These are phyloP conservation scores for Mythimna pallens DNA, from an alignment of 2,888 invertebrate genomes.

Conservation along the genomic window DNA sequence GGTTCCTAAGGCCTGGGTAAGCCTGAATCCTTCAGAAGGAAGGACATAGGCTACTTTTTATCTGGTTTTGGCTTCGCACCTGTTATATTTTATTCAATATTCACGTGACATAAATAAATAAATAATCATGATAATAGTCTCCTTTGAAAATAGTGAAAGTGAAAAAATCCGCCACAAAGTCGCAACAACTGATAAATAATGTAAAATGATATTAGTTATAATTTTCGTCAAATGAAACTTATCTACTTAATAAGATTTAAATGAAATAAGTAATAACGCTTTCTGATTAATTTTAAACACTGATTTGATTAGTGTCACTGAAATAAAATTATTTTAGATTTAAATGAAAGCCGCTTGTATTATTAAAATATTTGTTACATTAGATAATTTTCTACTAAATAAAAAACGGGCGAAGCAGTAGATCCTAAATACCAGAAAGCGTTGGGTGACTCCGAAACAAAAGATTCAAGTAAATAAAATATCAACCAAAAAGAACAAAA, in stretches of 20 bases:
- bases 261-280: not conserved
- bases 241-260: not conserved
- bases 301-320: not conserved
- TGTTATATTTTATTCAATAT: too few relatives aligned
- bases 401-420: too few relatives aligned
- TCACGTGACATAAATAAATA: too few relatives aligned
- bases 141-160: too few relatives aligned
- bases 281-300: not conserved
- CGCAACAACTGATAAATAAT: not conserved
- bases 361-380: not conserved
- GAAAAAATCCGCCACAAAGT: not conserved
- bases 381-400: too few relatives aligned
- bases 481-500: conserved; percentile 21
- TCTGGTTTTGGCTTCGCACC: too few relatives aligned
- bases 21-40: too few relatives aligned
- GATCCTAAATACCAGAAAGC: not conserved
- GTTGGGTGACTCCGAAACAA: not conserved
- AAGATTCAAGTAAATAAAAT: conserved; percentile 19
- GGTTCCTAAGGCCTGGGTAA: too few relatives aligned
- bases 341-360: not conserved
- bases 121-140: too few relatives aligned
- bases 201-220: too few relatives aligned
- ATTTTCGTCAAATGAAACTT: conserved; percentile 11
- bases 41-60: too few relatives aligned
- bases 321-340: conserved; percentile 1